These are phyloP conservation scores for Amphipyra tragopoginis DNA, from an alignment of 2,888 invertebrate species.

Conservation along the genomic window DNA sequence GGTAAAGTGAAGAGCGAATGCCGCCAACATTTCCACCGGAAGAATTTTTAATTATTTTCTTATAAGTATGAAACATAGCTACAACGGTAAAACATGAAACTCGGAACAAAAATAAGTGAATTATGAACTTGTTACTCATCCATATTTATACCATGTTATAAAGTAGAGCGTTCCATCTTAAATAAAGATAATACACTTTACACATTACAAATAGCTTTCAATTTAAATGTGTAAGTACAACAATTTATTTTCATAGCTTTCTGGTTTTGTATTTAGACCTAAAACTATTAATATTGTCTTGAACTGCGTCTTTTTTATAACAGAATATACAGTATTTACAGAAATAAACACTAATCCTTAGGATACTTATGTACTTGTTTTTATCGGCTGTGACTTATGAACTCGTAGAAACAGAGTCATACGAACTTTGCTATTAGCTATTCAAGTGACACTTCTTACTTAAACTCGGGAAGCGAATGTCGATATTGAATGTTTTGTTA, in stretches of 20 bases:
- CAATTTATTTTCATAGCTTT: constrained; percentile 20
- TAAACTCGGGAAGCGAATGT: constrained; percentile 6
- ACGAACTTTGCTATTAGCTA: constrained; percentile 14
- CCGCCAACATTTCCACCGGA: constrained; percentile 36
- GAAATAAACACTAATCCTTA: too few species aligned
- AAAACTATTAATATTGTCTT: constrained; percentile 8
- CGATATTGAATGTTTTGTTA: constrained; percentile 17
- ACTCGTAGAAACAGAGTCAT: constrained; percentile 1
- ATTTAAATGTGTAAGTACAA: constrained; percentile 35
- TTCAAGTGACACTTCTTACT: constrained; percentile 4
- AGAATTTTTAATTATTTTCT: constrained; percentile 55
- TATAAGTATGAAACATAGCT: constrained; percentile 39
- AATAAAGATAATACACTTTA: constrained; percentile 35
- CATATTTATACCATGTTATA: constrained; percentile 39
- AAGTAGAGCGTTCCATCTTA: constrained; percentile 26
- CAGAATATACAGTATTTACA: too few species aligned
- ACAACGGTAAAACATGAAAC: constrained; percentile 21
- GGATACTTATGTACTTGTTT: constrained; percentile 5
- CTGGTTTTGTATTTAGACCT: constrained; percentile 21
- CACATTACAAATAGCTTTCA: constrained; percentile 37
- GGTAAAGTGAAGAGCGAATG: constrained; percentile 41
- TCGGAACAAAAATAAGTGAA: constrained; percentile 39
- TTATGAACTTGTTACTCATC: constrained; percentile 44
- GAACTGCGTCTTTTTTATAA: too few species aligned
- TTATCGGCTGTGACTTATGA: constrained; percentile 17